phyloP scores from a whole-genome alignment of 2,888 invertebrate genomes.

The Chalcis sispes region DNA sequence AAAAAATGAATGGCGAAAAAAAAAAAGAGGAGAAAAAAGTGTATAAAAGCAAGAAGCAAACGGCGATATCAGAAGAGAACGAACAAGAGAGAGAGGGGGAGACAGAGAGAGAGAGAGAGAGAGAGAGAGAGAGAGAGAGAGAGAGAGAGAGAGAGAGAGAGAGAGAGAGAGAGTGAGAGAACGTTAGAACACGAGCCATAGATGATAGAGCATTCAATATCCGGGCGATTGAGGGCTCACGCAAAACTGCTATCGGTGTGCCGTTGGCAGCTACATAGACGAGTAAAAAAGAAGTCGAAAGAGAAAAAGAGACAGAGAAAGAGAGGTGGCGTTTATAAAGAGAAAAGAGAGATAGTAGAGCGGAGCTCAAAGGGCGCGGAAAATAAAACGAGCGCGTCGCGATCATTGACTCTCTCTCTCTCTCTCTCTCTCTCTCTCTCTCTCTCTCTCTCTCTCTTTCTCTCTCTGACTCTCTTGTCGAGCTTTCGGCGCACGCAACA shows the following conservation, averaged over 20 bases:
- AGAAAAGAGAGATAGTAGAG: background rate
- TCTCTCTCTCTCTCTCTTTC: too few species aligned
- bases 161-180: too few species aligned
- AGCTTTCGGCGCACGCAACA: background rate
- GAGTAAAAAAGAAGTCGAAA: background rate
- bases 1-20: background rate
- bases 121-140: background rate
- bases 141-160: background rate
- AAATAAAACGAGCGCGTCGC: slow-evolving; percentile 29
- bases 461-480: too few species aligned
- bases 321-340: background rate
- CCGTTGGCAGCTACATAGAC: background rate
- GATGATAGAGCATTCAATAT: slow-evolving; percentile 52
- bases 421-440: too few species aligned
- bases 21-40: background rate
- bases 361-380: slow-evolving; percentile 34
- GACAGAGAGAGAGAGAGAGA: background rate
- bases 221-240: slow-evolving; percentile 24
- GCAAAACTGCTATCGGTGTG: background rate
- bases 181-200: slow-evolving; percentile 18
- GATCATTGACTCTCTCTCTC: too few species aligned
- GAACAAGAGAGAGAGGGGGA: background rate
- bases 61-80: background rate
- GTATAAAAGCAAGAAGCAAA: too few species aligned
- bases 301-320: background rate